Conservation (phyloP, 2,797 vertebrate genomes). For the Miopithecus talapoin region DNA sequence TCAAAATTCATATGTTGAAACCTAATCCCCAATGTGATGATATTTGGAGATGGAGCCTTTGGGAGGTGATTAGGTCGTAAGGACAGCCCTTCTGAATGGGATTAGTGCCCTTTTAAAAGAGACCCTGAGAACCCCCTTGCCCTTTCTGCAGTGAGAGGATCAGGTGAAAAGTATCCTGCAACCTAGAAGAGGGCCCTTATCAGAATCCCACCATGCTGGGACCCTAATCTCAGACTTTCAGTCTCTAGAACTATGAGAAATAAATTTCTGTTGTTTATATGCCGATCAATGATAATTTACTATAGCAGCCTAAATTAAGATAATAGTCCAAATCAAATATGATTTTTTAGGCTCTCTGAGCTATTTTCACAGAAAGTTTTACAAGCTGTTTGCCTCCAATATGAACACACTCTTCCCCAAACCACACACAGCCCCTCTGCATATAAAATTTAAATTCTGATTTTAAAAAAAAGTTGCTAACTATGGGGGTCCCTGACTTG, state of each 20-base stretch:
- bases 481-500: neutral
- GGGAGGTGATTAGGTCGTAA: neutral
- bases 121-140: neutral
- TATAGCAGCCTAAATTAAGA: neutral
- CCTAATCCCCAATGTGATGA: neutral
- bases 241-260: neutral
- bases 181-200: neutral
- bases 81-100: neutral
- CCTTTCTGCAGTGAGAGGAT: neutral
- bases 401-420: neutral
- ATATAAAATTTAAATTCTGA: neutral
- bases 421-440: neutral
- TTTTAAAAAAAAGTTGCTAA: neutral
- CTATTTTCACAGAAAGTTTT: neutral
- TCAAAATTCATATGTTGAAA: neutral
- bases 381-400: neutral
- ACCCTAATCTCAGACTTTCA: neutral
- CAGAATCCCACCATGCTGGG: neutral
- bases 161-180: neutral
- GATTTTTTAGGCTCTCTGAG: neutral
- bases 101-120: neutral
- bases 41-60: neutral
- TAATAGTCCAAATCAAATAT: neutral
- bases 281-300: neutral
- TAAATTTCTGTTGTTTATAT: neutral